phyloP scores from a whole-genome alignment of 2,888 invertebrate species.

The Pegoplata infirma region DNA sequence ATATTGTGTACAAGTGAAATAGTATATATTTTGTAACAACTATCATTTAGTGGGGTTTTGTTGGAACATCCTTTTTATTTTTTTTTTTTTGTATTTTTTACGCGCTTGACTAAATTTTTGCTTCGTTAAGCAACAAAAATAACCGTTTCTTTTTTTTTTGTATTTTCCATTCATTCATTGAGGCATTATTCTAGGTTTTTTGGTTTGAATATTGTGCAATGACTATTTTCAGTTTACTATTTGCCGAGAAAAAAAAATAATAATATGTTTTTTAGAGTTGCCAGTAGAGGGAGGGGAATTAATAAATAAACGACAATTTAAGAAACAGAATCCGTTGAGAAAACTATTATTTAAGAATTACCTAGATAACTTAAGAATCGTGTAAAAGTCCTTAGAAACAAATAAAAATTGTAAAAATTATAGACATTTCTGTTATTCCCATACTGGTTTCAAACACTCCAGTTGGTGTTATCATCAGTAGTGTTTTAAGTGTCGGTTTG shows the following conservation, averaged over 20 bases:
- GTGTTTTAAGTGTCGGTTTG: too few relatives aligned
- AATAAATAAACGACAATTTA: too few relatives aligned
- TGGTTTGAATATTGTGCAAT: conserved; percentile 21
- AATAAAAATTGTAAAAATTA: too few relatives aligned
- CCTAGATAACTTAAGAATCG: too few relatives aligned
- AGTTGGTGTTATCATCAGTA: too few relatives aligned
- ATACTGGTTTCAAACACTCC: too few relatives aligned
- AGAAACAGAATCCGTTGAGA: too few relatives aligned
- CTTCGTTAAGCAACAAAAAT: conserved; percentile 63
- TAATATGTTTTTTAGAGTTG: conserved; percentile 3
- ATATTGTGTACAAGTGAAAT: background rate
- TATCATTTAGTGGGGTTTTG: conserved; percentile 51
- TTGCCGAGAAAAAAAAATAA: background rate
- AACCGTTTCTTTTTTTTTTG: conserved; percentile 35
- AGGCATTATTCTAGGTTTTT: conserved; percentile 10
- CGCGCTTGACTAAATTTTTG: conserved; percentile 61
- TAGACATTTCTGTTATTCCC: too few relatives aligned
- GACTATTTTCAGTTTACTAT: conserved; percentile 11
- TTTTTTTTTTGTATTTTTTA: conserved; percentile 42
- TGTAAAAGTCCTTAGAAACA: too few relatives aligned
- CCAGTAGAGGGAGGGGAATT: too few relatives aligned
- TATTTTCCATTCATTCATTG: background rate
- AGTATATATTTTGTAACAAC: conserved; percentile 36
- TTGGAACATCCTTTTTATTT: conserved; percentile 39
- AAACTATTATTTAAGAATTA: too few relatives aligned